Evolutionary conservation across 2,888 invertebrate genomes (phyloP).

Genomic region (Parnassius orleans): DNA sequence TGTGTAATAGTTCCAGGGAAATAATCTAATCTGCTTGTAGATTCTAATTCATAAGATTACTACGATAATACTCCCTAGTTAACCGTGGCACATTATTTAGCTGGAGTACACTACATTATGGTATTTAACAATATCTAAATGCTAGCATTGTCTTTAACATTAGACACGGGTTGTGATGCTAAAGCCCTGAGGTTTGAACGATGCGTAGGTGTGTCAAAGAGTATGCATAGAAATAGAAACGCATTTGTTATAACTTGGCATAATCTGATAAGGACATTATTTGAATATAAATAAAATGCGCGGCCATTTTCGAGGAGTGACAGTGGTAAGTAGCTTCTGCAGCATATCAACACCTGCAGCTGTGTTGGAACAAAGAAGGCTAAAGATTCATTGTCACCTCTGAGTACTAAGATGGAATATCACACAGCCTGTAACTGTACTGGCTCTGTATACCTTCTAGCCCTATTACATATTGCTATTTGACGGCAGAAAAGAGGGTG

Average conservation of each 20-base stretch:
- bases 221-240: constrained; percentile 28
- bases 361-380: too few species aligned
- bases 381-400: too few species aligned
- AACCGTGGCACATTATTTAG: constrained; percentile 58
- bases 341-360: too few species aligned
- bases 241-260: neutral
- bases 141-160: constrained; percentile 69
- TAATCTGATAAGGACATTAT: too few species aligned
- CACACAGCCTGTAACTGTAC: too few species aligned
- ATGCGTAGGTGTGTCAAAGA: constrained; percentile 57
- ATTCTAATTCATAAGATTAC: constrained; percentile 10
- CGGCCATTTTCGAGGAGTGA: too few species aligned
- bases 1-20: neutral
- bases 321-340: too few species aligned
- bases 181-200: constrained; percentile 46
- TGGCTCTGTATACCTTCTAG: too few species aligned
- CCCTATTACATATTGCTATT: too few species aligned
- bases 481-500: too few species aligned
- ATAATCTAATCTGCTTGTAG: neutral
- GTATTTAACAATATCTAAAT: constrained; percentile 74
- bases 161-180: constrained; percentile 60
- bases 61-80: constrained; percentile 28
- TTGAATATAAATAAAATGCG: too few species aligned
- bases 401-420: too few species aligned
- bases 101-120: constrained; percentile 61